Evolutionary conservation across 2,113 vertebrate species (phyloP), one percentile per base, ranked within the genome.

Genomic region (Arvicanthis niloticus): DNA sequence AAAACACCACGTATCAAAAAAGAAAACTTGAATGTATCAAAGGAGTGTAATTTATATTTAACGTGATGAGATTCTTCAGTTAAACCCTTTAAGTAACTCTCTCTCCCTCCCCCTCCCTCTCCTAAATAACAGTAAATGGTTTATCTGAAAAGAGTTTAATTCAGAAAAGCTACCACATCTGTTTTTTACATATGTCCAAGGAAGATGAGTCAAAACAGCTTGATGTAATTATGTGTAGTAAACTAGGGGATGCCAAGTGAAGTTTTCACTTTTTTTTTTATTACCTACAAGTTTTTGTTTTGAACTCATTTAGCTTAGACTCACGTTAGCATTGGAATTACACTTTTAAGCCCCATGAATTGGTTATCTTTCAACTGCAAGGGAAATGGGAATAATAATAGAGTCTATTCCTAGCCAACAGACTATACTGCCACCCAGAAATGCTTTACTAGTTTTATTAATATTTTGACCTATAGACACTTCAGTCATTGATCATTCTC

Each of bases 141-240:
- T 81, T 92, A 11, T 88, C 40, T 88, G 77, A 89, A 88, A 67
- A 91, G n/a, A 34, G 2, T 88, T 90, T 92, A 88, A 82, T 84
- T 94, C 9, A 42, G 12, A 94, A 95, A 91, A 22, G 13, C 65
- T 91, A 56, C 37, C 85, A 75, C 76, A 48, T 85, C 34, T 62
- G 16, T 29, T 76, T 76, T 81, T 89, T 96, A 12, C 9, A 48
- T 65, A 78, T 13, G 37, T 0, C 29, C 1, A 78, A 42, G 17
- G 53, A 53, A 82, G 60, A 82, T 62, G 68, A 70, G 29, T 29
- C 19, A 42, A 3, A 90, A 5, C 0, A 37, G 48, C 10, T 70
- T 68, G 31, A 42, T 68, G 58, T 24, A 29, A 68, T 62, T 37
- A 51, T 9, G 3, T 15, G 7, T 42, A 85, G 16, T n/a, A 53